These are phyloP conservation scores for Tenthredo mesomela DNA, from an alignment of 2,888 invertebrate species.

Conservation along the genomic window DNA sequence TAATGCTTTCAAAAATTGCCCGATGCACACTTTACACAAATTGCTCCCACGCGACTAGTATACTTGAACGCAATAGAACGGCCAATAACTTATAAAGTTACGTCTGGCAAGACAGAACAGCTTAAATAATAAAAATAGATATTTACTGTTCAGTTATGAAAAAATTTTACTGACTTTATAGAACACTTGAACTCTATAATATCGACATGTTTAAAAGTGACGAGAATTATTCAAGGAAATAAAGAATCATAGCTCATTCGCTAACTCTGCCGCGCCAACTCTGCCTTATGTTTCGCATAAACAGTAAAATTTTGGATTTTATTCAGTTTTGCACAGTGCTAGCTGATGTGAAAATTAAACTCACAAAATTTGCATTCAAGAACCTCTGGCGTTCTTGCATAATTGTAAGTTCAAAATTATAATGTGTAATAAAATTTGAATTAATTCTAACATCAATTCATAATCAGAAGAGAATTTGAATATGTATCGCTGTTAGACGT, in stretches of 20 bases:
- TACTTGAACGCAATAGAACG: conserved; percentile 31
- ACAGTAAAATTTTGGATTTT: not conserved
- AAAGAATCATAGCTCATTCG: not conserved
- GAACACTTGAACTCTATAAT: not conserved
- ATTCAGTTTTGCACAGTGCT: not conserved
- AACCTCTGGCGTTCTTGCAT: not conserved
- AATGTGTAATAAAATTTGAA: not conserved
- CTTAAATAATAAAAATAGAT: conserved; percentile 47
- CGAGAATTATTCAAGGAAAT: not conserved
- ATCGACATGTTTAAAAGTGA: not conserved
- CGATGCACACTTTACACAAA: conserved; percentile 48
- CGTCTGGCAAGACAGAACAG: conserved; percentile 1
- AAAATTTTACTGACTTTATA: conserved; percentile 32
- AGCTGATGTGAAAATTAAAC: not conserved
- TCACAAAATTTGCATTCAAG: not conserved
- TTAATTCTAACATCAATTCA: not conserved
- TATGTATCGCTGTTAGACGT: not conserved
- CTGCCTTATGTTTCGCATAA: not conserved
- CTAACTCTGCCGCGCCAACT: not conserved
- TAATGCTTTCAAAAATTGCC: conserved; percentile 51
- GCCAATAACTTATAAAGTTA: conserved; percentile 47
- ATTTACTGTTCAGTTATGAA: conserved; percentile 26
- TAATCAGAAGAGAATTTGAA: not conserved
- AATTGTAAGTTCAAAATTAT: not conserved
- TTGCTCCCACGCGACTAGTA: conserved; percentile 42